phyloP scores from a whole-genome alignment of 2,113 vertebrate genomes.

The Coregonus clupeaformis region DNA sequence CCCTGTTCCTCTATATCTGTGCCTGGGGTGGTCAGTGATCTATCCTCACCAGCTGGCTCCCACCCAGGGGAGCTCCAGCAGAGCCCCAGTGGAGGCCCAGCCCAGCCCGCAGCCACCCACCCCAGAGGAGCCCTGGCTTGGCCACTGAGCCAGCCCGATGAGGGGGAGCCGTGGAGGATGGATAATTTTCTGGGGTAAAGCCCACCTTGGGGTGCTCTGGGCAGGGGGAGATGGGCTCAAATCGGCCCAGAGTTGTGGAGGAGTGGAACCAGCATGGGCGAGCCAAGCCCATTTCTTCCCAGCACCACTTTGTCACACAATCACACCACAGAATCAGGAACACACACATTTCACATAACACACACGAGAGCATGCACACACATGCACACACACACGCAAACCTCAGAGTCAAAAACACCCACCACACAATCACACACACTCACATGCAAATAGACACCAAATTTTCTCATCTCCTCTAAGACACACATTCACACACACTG shows the following conservation, averaged over 20 bases:
- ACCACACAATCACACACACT: not conserved
- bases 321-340: constrained; percentile 29
- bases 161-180: constrained; percentile 40
- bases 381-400: not conserved
- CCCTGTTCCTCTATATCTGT: not conserved
- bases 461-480: constrained; percentile 24
- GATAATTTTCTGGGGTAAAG: constrained; percentile 62
- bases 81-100: constrained; percentile 29
- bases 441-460: not conserved
- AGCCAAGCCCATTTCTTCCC: constrained; percentile 63
- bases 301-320: constrained; percentile 30
- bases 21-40: constrained; percentile 54
- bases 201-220: constrained; percentile 62
- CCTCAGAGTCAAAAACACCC: not conserved
- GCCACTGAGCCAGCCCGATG: constrained; percentile 12
- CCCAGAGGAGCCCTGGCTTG: constrained; percentile 13
- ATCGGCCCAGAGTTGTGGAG: constrained; percentile 43
- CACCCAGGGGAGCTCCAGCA: constrained; percentile 34
- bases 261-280: constrained; percentile 41
- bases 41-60: constrained; percentile 55
- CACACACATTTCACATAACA: constrained; percentile 1
- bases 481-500: constrained; percentile 33
- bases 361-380: not conserved
- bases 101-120: constrained; percentile 33
- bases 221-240: constrained; percentile 35